Evolutionary conservation across 92 coral and sea anemone genomes (phyloP).

Genomic region (Chrysogorgia sp.): DNA sequence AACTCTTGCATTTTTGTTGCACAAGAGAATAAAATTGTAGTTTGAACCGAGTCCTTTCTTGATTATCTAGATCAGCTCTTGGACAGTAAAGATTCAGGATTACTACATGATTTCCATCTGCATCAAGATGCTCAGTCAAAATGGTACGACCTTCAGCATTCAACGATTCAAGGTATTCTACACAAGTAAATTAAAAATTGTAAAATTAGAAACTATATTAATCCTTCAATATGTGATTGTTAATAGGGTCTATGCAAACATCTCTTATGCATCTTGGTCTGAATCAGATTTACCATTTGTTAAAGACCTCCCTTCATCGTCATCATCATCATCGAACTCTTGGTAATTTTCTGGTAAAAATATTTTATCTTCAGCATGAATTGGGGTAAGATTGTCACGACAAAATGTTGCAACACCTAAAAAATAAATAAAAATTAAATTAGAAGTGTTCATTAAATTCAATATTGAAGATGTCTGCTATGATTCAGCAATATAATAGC

Average conservation of each 20-base stretch:
- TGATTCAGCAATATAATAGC: no score
- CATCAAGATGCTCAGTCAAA: slow-evolving; percentile 73
- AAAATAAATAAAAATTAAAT: not conserved
- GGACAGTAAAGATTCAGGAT: slow-evolving; percentile 94
- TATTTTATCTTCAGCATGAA: slow-evolving; percentile 75
- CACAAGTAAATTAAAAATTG: slow-evolving; percentile 23
- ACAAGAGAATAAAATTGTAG: slow-evolving; percentile 76
- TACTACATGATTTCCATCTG: slow-evolving; percentile 68
- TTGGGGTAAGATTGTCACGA: slow-evolving; percentile 73
- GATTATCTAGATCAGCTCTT: slow-evolving; percentile 90
- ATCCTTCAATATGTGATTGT: no score
- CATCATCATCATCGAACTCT: not conserved
- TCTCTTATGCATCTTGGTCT: no score
- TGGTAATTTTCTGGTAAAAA: not conserved
- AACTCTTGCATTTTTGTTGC: slow-evolving; percentile 74
- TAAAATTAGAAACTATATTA: not conserved
- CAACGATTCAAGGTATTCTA: slow-evolving; percentile 71
- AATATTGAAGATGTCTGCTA: no score
- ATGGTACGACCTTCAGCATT: slow-evolving; percentile 91
- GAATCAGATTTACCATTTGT: slow-evolving; percentile 23
- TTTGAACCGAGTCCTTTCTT: slow-evolving; percentile 84
- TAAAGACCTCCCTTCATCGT: not conserved
- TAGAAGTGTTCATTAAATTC: not conserved
- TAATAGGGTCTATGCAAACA: no score
- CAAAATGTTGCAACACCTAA: slow-evolving; percentile 98